phyloP scores from a whole-genome alignment of 2,113 vertebrate genomes.

The Apaloderma vittatum region DNA sequence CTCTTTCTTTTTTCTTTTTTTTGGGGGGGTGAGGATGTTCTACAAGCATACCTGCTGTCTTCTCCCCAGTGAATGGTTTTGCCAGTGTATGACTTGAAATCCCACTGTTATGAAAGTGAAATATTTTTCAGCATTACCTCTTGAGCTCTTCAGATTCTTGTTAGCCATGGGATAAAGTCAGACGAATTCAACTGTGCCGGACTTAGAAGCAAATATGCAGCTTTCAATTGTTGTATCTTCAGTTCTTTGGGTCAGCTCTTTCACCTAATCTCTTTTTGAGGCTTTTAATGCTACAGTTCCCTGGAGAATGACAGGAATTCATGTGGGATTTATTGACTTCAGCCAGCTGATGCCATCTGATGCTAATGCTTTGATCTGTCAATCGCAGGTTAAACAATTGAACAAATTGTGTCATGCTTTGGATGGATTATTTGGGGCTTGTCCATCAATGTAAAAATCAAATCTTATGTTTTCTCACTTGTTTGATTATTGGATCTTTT shows the following conservation, averaged over 20 bases:
- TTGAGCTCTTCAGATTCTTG: neutral
- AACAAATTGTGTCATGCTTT: neutral
- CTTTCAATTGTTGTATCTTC: neutral
- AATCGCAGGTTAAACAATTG: neutral
- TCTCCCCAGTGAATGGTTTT: neutral
- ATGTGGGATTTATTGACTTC: neutral
- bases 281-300: neutral
- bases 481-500: neutral
- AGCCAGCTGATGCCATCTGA: neutral
- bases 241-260: neutral
- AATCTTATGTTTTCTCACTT: neutral
- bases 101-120: neutral
- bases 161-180: neutral
- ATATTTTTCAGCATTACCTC: neutral
- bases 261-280: neutral
- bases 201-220: neutral
- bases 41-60: neutral
- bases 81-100: neutral
- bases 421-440: neutral
- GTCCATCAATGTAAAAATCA: neutral
- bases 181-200: neutral
- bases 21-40: neutral
- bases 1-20: neutral
- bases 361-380: neutral
- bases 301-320: neutral